Evolutionary conservation across 2,797 vertebrate genomes (phyloP).

Genomic region (Stomatorhinus walkeri): DNA sequence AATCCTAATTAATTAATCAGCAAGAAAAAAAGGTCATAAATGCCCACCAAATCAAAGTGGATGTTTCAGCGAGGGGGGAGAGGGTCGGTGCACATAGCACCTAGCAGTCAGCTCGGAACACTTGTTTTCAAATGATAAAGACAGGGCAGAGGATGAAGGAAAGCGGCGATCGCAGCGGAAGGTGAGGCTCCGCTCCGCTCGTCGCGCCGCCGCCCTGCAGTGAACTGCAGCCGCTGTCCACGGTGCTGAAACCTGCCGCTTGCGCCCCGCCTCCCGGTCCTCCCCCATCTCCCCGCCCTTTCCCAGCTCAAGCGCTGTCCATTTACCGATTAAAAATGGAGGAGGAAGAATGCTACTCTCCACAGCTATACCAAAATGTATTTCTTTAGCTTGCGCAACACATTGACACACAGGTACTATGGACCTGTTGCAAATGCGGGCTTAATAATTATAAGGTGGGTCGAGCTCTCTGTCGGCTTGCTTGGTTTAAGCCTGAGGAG

Average conservation of each 20-base stretch:
- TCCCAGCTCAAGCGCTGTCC: not conserved
- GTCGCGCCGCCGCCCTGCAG: constrained; percentile 41
- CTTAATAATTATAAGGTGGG: not conserved
- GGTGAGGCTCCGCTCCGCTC: not conserved
- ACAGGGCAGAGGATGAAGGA: not conserved
- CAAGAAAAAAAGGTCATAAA: not conserved
- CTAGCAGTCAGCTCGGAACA: not conserved
- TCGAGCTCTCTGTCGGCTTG: not conserved
- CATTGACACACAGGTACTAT: not conserved
- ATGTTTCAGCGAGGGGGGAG: not conserved
- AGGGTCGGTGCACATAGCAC: not conserved
- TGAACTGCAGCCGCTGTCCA: constrained; percentile 50
- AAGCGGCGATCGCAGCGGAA: not conserved
- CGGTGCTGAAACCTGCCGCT: constrained; percentile 46
- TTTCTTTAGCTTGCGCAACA: not conserved
- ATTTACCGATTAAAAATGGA: constrained; percentile 8
- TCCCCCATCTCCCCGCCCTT: constrained; percentile 25
- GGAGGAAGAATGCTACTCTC: not conserved
- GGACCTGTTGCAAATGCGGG: not conserved
- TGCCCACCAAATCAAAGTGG: not conserved
- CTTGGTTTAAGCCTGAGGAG: not conserved
- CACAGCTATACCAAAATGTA: not conserved
- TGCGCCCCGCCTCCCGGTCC: constrained; percentile 21
- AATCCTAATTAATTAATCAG: not conserved
- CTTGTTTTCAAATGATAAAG: not conserved